Base-by-base conservation (phyloP, 2,888 invertebrate genomes). In the Lagria hirta region DNA sequence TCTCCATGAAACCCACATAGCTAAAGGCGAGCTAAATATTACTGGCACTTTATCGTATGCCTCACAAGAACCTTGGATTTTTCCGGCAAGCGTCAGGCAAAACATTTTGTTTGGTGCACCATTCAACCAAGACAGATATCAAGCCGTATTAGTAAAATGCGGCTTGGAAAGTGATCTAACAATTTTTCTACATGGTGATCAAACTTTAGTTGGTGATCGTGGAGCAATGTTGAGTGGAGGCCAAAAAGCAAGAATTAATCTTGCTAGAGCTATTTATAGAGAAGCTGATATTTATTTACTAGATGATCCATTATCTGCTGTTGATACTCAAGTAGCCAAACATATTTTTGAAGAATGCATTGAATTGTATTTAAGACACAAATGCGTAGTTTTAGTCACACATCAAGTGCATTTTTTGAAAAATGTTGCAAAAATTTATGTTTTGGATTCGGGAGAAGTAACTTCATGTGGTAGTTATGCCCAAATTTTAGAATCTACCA, bases 231-330 rank as follows among this genome's bases (percentile, higher is more conserved):
- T 87, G 23, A 83, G 83, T 62, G 86, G 80, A 64, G 87, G 91
- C 2, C 92, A 92, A 66, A 83, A 87, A 50, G 91, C 92, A 0
- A 79, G 93, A 51, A 84, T 94, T 38, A 88, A 86, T 33, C 76
- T 94, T 27, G 90, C 88, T 0, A 79, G 92, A 49, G 84, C 89
- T 0, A 80, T 91, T 1, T 92, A 91, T 69, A 81, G 83, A 21
- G 81, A 88, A 42, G 82, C 88, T 0, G 87, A 89, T 49, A 83
- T 92, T 46, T 92, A 89, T 64, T 70, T 93, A 5, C 72, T 93
- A 33, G 93, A 93, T 67, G 92, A 93, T 72, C 92, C 92, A 0
- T 73, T 93, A 8, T 84, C 88, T 51, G 92, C 92, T 0, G 92
- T 93, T 6, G 93, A 93, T 72, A 80, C 89, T 0, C 85, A 87